phyloP scores from a whole-genome alignment of 2,888 invertebrate genomes.

The Herminia tarsipennalis region DNA sequence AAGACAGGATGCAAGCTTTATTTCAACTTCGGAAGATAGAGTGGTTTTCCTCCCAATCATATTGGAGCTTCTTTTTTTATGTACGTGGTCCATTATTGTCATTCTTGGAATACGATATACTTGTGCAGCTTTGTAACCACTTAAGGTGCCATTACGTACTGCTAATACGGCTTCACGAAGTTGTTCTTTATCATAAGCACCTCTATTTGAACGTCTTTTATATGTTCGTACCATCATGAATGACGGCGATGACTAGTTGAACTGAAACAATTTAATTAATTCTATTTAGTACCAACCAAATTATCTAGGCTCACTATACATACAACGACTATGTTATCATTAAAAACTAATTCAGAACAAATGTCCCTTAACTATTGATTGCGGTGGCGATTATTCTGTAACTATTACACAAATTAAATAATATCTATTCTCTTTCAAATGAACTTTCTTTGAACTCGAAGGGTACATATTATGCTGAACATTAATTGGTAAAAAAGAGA shows the following conservation, averaged over 20 bases:
- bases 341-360: background rate
- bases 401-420: background rate
- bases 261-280: constrained; percentile 5
- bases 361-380: no score
- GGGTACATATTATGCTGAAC: no score
- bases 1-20: constrained; percentile 4
- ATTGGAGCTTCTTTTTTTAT: constrained; percentile 7
- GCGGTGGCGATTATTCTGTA: background rate
- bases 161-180: constrained; percentile 6
- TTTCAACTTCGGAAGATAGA: constrained; percentile 7
- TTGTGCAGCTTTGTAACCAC: constrained; percentile 13
- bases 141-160: constrained; percentile 1
- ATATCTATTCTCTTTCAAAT: no score
- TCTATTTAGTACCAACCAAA: background rate
- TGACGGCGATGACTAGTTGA: background rate
- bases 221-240: background rate
- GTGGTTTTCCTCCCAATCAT: constrained; percentile 8
- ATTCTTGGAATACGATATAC: constrained; percentile 10
- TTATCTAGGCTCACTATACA: background rate
- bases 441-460: no score
- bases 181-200: constrained; percentile 2
- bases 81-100: constrained; percentile 17
- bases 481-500: no score
- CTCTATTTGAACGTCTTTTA: no score
- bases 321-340: background rate